A percentile compares a stretch with the other conserved stretches of the same genome.
These are phyloP conservation scores for Thalassoma bifasciatum DNA, from an alignment of 2,113 vertebrate species.

Conservation along the genomic window DNA sequence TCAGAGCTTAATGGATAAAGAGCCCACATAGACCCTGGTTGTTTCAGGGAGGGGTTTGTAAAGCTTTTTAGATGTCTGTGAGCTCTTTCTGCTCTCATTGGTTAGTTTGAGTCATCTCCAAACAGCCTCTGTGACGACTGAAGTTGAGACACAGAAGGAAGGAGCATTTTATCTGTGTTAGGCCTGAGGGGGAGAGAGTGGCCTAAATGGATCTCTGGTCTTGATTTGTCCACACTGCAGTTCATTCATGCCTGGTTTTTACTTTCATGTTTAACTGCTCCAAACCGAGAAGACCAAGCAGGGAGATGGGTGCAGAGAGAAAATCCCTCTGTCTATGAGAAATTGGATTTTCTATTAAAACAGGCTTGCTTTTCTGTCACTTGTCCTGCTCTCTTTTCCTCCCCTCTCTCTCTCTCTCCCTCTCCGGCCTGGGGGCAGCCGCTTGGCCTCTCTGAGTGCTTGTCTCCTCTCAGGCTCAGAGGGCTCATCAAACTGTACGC, in stretches of 20 bases:
- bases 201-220: constrained; percentile 50
- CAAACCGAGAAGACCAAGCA: neutral
- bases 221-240: constrained; percentile 14
- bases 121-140: constrained; percentile 46
- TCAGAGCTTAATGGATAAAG: constrained; percentile 66
- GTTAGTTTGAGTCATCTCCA: constrained; percentile 35
- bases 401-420: neutral
- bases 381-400: neutral
- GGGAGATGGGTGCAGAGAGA: constrained; percentile 2
- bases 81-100: constrained; percentile 52
- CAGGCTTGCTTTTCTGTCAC: constrained; percentile 4
- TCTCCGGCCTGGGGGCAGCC: constrained; percentile 49
- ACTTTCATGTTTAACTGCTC: constrained; percentile 6
- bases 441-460: constrained; percentile 59
- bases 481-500: constrained; percentile 67
- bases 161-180: constrained; percentile 44
- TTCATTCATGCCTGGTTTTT: constrained; percentile 17
- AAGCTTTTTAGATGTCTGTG: constrained; percentile 30
- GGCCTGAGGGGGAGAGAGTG: constrained; percentile 45
- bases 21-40: constrained; percentile 27
- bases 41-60: constrained; percentile 19
- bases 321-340: neutral
- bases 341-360: constrained; percentile 21
- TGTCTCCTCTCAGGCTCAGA: constrained; percentile 69
- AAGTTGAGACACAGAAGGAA: constrained; percentile 41